These are phyloP conservation scores for Ormyrus pomaceus DNA, from an alignment of 2,888 invertebrate genomes.

Conservation along the genomic window DNA sequence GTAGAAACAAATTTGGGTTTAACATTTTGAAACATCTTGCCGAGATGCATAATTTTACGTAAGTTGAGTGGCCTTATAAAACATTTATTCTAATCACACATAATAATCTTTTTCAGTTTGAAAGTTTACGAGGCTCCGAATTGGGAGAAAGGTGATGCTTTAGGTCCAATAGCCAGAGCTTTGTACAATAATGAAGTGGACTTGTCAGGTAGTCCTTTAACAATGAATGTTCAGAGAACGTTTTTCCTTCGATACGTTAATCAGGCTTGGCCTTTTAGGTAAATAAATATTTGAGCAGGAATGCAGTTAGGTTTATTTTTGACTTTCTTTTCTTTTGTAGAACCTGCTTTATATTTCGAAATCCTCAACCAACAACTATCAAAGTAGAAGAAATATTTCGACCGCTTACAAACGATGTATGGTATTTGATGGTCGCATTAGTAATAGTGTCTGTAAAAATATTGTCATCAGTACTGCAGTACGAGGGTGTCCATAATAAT, in stretches of 20 bases:
- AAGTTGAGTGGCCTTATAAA: background rate
- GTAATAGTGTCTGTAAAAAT: conserved; percentile 47
- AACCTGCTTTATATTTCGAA: conserved; percentile 65
- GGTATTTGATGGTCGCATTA: conserved; percentile 58
- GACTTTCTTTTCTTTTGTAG: conserved; percentile 53
- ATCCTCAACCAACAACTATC: conserved; percentile 59
- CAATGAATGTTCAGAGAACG: conserved; percentile 6
- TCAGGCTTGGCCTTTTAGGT: conserved; percentile 44
- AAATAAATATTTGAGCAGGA: conserved; percentile 59
- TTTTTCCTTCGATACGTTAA: conserved; percentile 13
- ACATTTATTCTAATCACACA: background rate
- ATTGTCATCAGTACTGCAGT: conserved; percentile 48
- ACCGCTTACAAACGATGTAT: conserved; percentile 61
- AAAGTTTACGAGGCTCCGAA: background rate
- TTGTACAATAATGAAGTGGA: background rate
- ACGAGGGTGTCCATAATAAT: conserved; percentile 53
- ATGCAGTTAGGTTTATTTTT: conserved; percentile 58
- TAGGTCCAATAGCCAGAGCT: conserved; percentile 31
- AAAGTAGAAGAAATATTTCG: conserved; percentile 60
- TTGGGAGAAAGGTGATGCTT: conserved; percentile 23
- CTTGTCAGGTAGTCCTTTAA: conserved; percentile 29
- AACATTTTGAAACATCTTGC: background rate
- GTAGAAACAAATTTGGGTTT: conserved; percentile 16
- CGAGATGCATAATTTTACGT: conserved; percentile 33
- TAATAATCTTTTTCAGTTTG: conserved; percentile 13